Conservation (phyloP, 1,140 invertebrate genomes). For the Diabrotica undecimpunctata region DNA sequence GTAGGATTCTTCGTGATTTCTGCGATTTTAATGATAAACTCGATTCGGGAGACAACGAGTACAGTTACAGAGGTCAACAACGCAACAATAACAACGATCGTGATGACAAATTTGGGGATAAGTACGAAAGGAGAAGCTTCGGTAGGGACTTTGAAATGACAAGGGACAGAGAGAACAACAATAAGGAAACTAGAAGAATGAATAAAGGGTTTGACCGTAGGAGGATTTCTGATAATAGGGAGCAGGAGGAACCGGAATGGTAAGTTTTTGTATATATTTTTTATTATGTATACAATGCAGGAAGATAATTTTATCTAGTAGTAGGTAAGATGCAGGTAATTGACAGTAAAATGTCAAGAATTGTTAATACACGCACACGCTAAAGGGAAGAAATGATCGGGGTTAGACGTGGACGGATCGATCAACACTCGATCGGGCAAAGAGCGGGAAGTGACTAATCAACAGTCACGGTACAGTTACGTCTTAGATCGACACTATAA, state of each 20-base stretch:
- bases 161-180: conserved; percentile 49
- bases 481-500: too few species aligned
- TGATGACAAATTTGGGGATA: conserved; percentile 31
- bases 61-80: conserved; percentile 23
- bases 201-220: conserved; percentile 45
- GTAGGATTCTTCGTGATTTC: conserved; percentile 67
- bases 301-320: too few species aligned
- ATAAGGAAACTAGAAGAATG: conserved; percentile 35
- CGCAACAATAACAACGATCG: conserved; percentile 30
- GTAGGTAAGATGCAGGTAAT: too few species aligned
- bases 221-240: conserved; percentile 50
- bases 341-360: too few species aligned
- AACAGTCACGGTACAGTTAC: too few species aligned
- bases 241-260: conserved; percentile 65
- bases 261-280: too few species aligned
- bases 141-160: conserved; percentile 49
- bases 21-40: conserved; percentile 55
- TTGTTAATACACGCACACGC: too few species aligned
- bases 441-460: too few species aligned
- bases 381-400: too few species aligned
- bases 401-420: too few species aligned
- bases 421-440: too few species aligned
- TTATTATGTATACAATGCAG: too few species aligned
- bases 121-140: conserved; percentile 49
- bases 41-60: conserved; percentile 39